These are phyloP conservation scores for Tetheella fluctuosa DNA, from an alignment of 2,888 invertebrate species.

Conservation along the genomic window DNA sequence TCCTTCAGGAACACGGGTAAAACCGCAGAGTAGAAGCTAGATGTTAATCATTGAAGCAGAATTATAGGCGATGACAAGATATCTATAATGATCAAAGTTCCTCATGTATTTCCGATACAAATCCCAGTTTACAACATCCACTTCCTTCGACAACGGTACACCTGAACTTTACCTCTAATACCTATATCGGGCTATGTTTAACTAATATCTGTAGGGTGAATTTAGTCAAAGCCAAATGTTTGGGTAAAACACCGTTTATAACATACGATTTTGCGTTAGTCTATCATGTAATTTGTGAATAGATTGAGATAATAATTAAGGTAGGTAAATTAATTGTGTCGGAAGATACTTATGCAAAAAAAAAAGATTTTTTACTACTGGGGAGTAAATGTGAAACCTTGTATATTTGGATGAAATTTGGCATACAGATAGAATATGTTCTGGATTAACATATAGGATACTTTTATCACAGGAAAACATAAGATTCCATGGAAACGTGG, in stretches of 20 bases:
- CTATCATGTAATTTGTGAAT: background rate
- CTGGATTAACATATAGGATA: too few species aligned
- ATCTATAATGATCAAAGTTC: constrained; percentile 12
- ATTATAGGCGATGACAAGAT: background rate
- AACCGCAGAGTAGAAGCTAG: too few species aligned
- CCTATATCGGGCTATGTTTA: constrained; percentile 21
- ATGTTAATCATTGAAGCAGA: background rate
- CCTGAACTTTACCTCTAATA: constrained; percentile 21
- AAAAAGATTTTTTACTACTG: too few species aligned
- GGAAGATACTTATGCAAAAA: too few species aligned
- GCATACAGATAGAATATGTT: too few species aligned
- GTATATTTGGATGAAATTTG: too few species aligned
- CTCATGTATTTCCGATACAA: constrained; percentile 19
- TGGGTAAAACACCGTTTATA: background rate
- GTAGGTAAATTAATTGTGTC: too few species aligned
- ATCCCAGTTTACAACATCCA: constrained; percentile 18
- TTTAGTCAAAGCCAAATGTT: constrained; percentile 33
- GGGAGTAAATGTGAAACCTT: too few species aligned
- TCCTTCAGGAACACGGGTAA: too few species aligned
- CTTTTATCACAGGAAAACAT: too few species aligned
- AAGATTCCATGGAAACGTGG: too few species aligned
- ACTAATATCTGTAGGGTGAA: constrained; percentile 24
- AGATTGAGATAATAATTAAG: too few species aligned
- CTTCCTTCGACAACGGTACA: constrained; percentile 14
- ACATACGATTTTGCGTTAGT: background rate